A percentile compares a stretch with the other conserved stretches of the same genome.
These are phyloP conservation scores for Hypomecis atomaria DNA, from an alignment of 2,888 invertebrate species.

Conservation along the genomic window DNA sequence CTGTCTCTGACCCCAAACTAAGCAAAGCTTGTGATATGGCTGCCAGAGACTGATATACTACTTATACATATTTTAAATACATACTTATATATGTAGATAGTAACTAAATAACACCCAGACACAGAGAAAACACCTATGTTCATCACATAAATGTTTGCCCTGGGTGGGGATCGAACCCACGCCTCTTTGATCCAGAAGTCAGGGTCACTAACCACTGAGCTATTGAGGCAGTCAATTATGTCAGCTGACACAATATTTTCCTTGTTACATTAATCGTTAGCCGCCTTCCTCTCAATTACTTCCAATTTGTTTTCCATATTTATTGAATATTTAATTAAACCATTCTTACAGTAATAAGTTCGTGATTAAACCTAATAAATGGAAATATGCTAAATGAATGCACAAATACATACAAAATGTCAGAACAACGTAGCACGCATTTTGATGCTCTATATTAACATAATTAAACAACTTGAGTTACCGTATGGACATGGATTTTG, in stretches of 20 bases:
- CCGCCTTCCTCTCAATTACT: slow-evolving; percentile 1
- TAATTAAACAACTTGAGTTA: slow-evolving; percentile 40
- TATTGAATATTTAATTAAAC: not conserved
- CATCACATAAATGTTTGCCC: too few relatives aligned
- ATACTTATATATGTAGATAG: too few relatives aligned
- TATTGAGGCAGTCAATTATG: too few relatives aligned
- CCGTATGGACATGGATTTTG: slow-evolving; percentile 32
- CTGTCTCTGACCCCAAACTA: too few relatives aligned
- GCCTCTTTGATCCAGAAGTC: too few relatives aligned
- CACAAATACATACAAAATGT: slow-evolving; percentile 35
- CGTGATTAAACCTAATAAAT: slow-evolving; percentile 33
- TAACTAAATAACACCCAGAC: too few relatives aligned
- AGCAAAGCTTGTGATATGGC: too few relatives aligned
- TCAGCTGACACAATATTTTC: slow-evolving; percentile 1
- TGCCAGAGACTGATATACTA: too few relatives aligned
- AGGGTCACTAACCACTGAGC: too few relatives aligned
- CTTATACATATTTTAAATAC: too few relatives aligned
- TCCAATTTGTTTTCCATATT: not conserved
- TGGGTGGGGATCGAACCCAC: too few relatives aligned
- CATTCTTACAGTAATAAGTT: slow-evolving; percentile 5
- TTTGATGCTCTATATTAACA: slow-evolving; percentile 35
- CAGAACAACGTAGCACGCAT: slow-evolving; percentile 35
- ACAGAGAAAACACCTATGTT: too few relatives aligned
- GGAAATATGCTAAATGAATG: slow-evolving; percentile 27
- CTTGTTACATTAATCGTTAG: not conserved